Base-by-base conservation (phyloP, 2,888 invertebrate species). In the Dolichopus griseipennis region DNA sequence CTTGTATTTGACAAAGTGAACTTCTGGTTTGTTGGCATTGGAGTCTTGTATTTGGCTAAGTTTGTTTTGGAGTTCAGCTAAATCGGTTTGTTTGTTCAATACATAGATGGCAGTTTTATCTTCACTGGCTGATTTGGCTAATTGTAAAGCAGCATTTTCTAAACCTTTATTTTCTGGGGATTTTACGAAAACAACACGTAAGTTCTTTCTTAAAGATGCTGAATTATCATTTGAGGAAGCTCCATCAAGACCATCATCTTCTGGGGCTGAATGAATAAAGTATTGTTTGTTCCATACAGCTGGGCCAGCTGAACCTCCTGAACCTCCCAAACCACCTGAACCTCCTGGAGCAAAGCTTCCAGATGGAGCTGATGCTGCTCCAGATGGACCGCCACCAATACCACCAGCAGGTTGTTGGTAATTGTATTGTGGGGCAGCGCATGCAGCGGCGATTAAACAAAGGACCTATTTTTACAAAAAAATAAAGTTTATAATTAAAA, bases 41-140 rank as follows among this genome's bases (percentile, higher is more conserved):
- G 73, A 72, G 71, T 69, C 71, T 66, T 73, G 73, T 61, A 74
- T 68, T 64, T 73, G 63, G 43, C 74, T 75, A 65, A 75, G 22
- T 21, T 75, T 74, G 71, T 68, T 71, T 69, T 75, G 74, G 70
- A 75, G 69, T 69, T 75, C 75, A 1, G 71, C 72, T 7, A 75
- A 72, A n/a, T 75, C 75, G 6, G 75, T 71, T 69, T 75, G 75
- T 65, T 75, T 75, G 73, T 74, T 75, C 18, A 79, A 75, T 33
- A 79, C 79, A 72, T 79, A 79, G 67, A 79, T 78, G 65, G 79
- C 78, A 9, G 78, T 75, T 61, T 77, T 76, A 73, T 77, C 77
- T 65, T 78, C 78, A 65, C 76, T 76, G 1, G 75, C 74, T 69
- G 74, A 73, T 64, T 73, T 75, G 21, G 75, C 76, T 65, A 75